Evolutionary conservation across 1,140 invertebrate species (phyloP).

Genomic region (Cyphomyrmex costatus): DNA sequence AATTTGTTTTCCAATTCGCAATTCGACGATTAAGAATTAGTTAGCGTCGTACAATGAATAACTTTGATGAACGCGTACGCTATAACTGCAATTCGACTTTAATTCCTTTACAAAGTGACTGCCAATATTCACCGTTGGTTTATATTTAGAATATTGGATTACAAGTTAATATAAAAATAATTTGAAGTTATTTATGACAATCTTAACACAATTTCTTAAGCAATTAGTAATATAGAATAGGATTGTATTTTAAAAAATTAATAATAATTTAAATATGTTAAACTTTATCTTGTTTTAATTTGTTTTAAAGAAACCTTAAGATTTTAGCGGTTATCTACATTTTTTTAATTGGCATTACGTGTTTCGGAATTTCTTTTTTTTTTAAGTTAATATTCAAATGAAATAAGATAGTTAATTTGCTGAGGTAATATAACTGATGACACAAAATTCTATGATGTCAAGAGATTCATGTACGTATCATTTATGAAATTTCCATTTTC

Average conservation of each 20-base stretch:
- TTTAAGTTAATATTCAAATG: neutral
- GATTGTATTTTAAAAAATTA: neutral
- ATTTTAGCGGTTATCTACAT: neutral
- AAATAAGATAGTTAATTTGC: neutral
- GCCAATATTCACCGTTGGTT: neutral
- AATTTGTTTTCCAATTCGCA: slow-evolving; percentile 31
- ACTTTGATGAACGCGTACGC: neutral
- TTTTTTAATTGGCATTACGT: neutral
- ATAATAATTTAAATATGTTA: neutral
- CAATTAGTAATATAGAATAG: neutral
- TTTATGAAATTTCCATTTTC: neutral
- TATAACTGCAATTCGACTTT: neutral
- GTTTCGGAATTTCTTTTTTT: neutral
- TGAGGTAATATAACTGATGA: neutral
- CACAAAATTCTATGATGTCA: slow-evolving; percentile 6
- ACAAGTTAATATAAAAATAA: neutral
- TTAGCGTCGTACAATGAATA: neutral
- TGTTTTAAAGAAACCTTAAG: no score
- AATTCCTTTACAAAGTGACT: neutral
- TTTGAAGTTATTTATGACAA: neutral
- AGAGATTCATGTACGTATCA: neutral
- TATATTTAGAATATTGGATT: neutral
- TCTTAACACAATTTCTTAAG: neutral
- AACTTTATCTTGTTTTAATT: neutral
- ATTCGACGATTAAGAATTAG: neutral